Evolutionary conservation across 2,888 invertebrate species (phyloP).

Genomic region (Terebella lapidaria): DNA sequence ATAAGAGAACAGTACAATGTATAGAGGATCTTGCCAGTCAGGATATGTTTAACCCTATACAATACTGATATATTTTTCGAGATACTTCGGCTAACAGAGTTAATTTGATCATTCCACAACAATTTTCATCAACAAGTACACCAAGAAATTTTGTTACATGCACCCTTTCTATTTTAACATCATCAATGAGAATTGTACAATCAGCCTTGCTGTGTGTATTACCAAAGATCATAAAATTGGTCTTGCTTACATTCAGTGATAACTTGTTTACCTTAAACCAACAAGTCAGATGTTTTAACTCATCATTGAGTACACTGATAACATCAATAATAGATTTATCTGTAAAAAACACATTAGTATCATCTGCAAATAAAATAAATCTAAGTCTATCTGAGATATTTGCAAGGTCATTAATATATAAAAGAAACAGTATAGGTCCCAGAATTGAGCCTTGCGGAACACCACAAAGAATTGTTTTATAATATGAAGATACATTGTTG

Average conservation of each 20-base stretch:
- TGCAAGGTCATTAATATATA: neutral
- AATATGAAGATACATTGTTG: neutral
- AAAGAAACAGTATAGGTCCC: neutral
- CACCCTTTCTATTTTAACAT: too few relatives aligned
- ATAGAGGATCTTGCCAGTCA: too few relatives aligned
- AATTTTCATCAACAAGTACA: too few relatives aligned
- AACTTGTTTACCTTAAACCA: neutral
- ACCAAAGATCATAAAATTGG: neutral
- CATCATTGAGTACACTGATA: too few relatives aligned
- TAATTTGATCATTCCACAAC: too few relatives aligned
- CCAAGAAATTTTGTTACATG: too few relatives aligned
- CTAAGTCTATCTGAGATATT: neutral
- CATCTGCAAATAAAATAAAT: neutral
- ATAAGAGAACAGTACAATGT: too few relatives aligned
- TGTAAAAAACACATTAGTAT: neutral
- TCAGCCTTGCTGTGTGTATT: too few relatives aligned
- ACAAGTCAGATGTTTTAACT: neutral
- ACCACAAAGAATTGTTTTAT: neutral
- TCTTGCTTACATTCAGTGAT: neutral
- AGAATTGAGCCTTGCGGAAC: neutral
- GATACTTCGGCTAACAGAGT: too few relatives aligned
- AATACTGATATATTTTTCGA: too few relatives aligned
- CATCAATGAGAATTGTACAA: too few relatives aligned
- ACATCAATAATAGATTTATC: neutral
- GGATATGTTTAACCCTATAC: too few relatives aligned